Evolutionary conservation across 2,888 invertebrate species (phyloP), one percentile per base, ranked within the genome.

Genomic region (Formica aserva): DNA sequence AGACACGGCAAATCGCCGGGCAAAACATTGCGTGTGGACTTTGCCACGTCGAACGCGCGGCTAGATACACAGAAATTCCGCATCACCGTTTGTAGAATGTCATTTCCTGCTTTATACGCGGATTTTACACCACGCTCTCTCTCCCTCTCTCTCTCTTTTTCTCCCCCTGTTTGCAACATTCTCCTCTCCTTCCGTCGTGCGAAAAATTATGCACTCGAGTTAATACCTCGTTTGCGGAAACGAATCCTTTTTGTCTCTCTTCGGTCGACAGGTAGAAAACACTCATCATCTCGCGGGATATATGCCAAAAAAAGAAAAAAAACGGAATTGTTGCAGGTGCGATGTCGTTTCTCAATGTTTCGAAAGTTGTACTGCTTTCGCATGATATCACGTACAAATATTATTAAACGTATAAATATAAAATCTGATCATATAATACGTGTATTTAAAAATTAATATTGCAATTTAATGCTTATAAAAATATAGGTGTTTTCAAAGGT

Each of bases 11-110:
- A 77, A 45, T 45, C 63, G 60, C 75, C 13, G 45, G 84, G 76
- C 83, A 83, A 87, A 84, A 87, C 48, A 62, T n/a, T 41, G 52
- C 52, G 60, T 62, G 60, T 65, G 60, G 48, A 45, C 62, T 57
- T 78, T 69, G 77, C 32, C 11, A 22, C 65, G 76, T 52, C 32
- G 76, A 32, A 60, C 15, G n/a, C 52, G n/a, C 48, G 29, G n/a
- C 38, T 13, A 41, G 57, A 55, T 63, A 41, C 13, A 13, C 76
- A 18, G 18, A 52, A 52, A 38, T 45, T 62, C n/a, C 77, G 45
- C 62, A 32, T 63, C n/a, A 29, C 52, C 52, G 67, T 26, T 82
- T 52, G 48, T 26, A 32, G 69, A 75, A 69, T 62, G 48, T 52
- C 75, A 66, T 76, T 82, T 38, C 32, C 63, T 41, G 75, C 48